Base-by-base conservation (phyloP, 2,888 invertebrate genomes). In the Vannuccia rotundouncinata region DNA sequence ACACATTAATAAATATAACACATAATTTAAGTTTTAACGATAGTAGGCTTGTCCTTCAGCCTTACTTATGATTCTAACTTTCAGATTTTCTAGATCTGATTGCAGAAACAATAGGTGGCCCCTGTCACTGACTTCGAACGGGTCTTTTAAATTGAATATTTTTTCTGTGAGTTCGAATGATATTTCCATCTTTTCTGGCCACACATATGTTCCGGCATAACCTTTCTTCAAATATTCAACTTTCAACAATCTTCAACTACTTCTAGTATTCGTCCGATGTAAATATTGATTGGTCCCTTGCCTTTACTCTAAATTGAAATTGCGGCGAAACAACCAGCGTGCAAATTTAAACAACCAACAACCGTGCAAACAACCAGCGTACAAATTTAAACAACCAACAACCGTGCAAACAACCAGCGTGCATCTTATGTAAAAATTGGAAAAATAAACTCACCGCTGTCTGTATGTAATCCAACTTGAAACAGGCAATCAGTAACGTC, bases 261-360 rank as follows among this genome's bases (percentile, higher is more conserved):
- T 66, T 66, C 66, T 13, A 66, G 66, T n/a, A 66, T 66, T 66
- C 66, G 5, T 66, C 66, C 66, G 10, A 66, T 66, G 25, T 13
- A 66, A 66, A 66, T 66, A 66, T 66, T 66, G 66, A 66, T 66
- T 66, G 66, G 66, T n/a, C 66, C 66, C 66, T 66, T 66, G 66
- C 66, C 66, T 66, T 66, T 66, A 66, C 66, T 66, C 25, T 22
- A 22, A 17, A 66, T 17, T 2, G 66, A 22, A 13, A 66, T 66
- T 22, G 66, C 66, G 5, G 25, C 66, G 66, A 45, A 45, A 45
- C 45, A 45, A 45, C 45, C 45, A 45, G 45, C 45, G 17, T 10
- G 45, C 45, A 45, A 17, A 45, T 45, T 45, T 45, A n/a, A n/a
- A n/a, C n/a, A n/a, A n/a, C n/a, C n/a, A n/a, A n/a, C n/a, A n/a